Evolutionary conservation across 2,888 invertebrate species (phyloP).

Genomic region (Synanthedon formicaeformis): DNA sequence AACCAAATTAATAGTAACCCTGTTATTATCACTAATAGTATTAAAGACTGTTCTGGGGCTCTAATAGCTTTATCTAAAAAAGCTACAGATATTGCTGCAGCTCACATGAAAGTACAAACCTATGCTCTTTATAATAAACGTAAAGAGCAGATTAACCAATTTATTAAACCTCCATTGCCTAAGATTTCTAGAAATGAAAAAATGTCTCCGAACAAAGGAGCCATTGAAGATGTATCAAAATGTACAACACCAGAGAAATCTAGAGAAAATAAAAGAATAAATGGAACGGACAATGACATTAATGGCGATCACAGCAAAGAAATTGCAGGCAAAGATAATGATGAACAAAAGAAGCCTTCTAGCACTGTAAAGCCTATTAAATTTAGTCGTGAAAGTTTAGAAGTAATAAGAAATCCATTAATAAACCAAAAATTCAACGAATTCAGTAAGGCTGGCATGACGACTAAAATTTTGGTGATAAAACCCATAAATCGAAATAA

Average conservation of each 20-base stretch:
- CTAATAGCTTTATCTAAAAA: conserved; percentile 42
- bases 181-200: conserved; percentile 39
- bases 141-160: conserved; percentile 36
- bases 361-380: conserved; percentile 32
- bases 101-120: conserved; percentile 38
- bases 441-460: conserved; percentile 56
- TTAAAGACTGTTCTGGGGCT: conserved; percentile 48
- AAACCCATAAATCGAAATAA: conserved; percentile 54
- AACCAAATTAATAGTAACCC: conserved; percentile 28
- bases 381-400: conserved; percentile 49
- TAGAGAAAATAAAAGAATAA: conserved; percentile 22
- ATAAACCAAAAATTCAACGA: conserved; percentile 55
- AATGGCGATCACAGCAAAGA: neutral
- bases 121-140: conserved; percentile 20
- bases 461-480: conserved; percentile 60
- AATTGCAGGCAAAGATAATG: neutral
- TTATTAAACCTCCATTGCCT: conserved; percentile 50
- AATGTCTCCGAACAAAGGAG: conserved; percentile 48
- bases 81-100: conserved; percentile 37
- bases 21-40: conserved; percentile 16
- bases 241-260: conserved; percentile 2
- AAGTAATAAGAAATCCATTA: conserved; percentile 53
- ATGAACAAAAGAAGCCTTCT: conserved; percentile 8
- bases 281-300: neutral
- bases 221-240: conserved; percentile 16